Evolutionary conservation across 2,888 invertebrate genomes (phyloP), one percentile per base, ranked within the genome.

Genomic region (Nasonia oneida): DNA sequence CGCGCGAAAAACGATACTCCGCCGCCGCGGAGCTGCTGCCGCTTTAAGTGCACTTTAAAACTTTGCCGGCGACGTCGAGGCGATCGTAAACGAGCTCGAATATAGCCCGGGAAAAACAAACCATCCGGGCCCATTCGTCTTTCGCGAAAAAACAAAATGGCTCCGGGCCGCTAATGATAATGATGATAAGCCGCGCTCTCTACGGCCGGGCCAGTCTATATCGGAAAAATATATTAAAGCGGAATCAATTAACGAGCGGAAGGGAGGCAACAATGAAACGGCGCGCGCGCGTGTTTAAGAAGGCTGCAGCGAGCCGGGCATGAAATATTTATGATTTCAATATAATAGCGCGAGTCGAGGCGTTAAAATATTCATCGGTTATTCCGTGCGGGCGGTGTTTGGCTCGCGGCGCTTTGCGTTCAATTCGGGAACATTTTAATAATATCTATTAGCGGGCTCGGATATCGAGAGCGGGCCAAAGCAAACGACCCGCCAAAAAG

Each of bases 41-140:
- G 83, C 81, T 84, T 86, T 82, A 84, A 81, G 80, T 80, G 86
- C 87, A 87, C 87, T 87, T 87, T 82, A 81, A 86, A 86, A 87
- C 85, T 85, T 87, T 85, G 87, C 83, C 85, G 83, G 77, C 83
- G 83, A 74, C 83, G 82, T 75, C 84, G 83, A 83, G 85, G 85
- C 75, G 82, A 76, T 79, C 82, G 84, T 84, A 88, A 88, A 87
- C 83, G 42, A 37, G 47, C n/a, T 61, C 37, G 39, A n/a, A 29
- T 18, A 42, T 10, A 33, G 33, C 53, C 29, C 18, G 42, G 14
- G 78, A 78, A 78, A 78, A 78, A 78, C 78, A 78, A 78, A 78
- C 78, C 29, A 67, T 8, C 18, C 5, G 67, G n/a, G 42, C 18
- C 67, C 78, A 67, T 67, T 47, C 78, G 29, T 78, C 78, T 78